Conservation (phyloP, 2,797 vertebrate species). For the Thamnophis elegans region DNA sequence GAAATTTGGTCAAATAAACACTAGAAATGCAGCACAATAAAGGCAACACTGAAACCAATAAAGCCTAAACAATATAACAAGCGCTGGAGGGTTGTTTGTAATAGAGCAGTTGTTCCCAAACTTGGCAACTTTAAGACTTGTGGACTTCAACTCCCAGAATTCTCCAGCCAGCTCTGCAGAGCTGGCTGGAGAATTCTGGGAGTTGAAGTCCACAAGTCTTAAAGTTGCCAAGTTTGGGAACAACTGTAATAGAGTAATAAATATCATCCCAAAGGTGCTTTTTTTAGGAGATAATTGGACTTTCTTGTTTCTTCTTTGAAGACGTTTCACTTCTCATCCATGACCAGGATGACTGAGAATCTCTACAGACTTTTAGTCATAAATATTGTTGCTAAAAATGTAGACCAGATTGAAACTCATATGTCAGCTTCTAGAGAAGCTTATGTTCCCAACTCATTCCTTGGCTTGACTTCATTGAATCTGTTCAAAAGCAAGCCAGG, state of each 20-base stretch:
- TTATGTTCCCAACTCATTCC: neutral
- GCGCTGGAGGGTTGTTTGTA: neutral
- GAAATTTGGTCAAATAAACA: neutral
- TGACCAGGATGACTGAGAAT: no score
- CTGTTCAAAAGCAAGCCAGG: neutral
- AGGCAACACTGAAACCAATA: neutral
- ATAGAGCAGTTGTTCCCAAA: no score
- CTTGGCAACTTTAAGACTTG: no score
- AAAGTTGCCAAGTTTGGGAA: no score
- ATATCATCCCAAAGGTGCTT: neutral
- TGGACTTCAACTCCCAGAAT: no score
- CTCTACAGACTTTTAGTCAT: neutral
- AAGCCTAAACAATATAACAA: neutral
- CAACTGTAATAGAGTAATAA: neutral
- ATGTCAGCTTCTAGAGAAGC: neutral
- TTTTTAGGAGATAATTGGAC: no score
- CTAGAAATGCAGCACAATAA: neutral
- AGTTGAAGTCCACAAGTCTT: no score
- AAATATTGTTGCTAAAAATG: neutral
- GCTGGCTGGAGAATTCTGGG: no score
- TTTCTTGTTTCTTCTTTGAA: no score
- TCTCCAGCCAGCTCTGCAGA: no score
- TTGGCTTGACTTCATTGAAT: neutral
- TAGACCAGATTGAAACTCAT: neutral
- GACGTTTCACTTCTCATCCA: no score